Evolutionary conservation across 2,888 invertebrate species (phyloP), one percentile per base, ranked within the genome.

Genomic region (Metalampra italica): DNA sequence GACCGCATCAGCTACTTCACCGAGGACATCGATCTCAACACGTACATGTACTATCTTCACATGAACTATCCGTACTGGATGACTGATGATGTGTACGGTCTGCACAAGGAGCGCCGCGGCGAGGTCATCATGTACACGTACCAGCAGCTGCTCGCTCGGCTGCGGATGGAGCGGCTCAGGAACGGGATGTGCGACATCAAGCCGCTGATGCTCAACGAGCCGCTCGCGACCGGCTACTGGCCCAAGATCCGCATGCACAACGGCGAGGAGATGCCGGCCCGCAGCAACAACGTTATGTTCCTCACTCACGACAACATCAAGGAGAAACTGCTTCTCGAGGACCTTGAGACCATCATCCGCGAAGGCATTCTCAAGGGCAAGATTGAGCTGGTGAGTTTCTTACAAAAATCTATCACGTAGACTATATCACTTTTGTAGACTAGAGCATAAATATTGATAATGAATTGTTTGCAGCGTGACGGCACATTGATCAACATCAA

Each of bases 1-100:
- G 92, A 94, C 66, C 82, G 85, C 22, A 64, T 95, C 52, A 84
- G 90, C 42, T 96, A 96, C 79, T 95, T 93, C 86, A 92, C 92
- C 14, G 95, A 95, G 72, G 96, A 96, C 71, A 83, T 95, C 46
- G 95, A 94, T 55, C 83, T 95, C 11, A 95, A 94, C 78, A 80
- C 92, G 11, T 94, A 92, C 87, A 93, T 93, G 84, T 93, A 92
- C 81, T 91, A 93, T 75, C 86, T 90, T 75, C 92, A 92, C 68
- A 83, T 93, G 72, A 92, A 92, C 70, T 93, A 92, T 73, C 95
- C 95, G 4, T 91, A 85, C 86, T 94, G 93, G 93, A 90, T 93
- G 88, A 86, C 90, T 52, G 91, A 92, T 41, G 85, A 90, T 9
- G 78, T 89, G 30, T 90, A 86, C 60, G 78, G 73, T 14, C 60